Base-by-base conservation (phyloP, 2,113 vertebrate genomes). In the Toxotes chatareus region DNA sequence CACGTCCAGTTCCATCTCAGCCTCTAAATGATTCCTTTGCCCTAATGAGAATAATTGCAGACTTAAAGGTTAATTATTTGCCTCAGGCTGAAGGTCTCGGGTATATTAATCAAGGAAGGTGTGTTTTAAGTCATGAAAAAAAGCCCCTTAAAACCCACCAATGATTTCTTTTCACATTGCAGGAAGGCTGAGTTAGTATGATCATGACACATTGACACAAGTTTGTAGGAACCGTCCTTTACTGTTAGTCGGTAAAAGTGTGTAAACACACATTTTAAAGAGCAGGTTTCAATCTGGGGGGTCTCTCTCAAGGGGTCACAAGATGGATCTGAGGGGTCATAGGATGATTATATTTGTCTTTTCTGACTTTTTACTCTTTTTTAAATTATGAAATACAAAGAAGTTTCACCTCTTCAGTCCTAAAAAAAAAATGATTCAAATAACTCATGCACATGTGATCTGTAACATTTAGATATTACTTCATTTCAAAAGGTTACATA, bases 11-110 rank as follows among this genome's bases (percentile, higher is more conserved):
- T 62, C 44, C 14, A 64, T 80, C 44, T n/a, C 56, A 53, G 67
- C 4, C 32, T 61, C 63, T 81, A 40, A 72, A 17, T 65, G 49
- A 42, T 40, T 53, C 36, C 12, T 77, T 78, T 62, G 23, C 60
- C 60, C 40, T 13, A 4, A 36, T 59, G 70, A 69, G 57, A 59
- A 68, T 79, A 87, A 82, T 72, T 79, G 53, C 69, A 71, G 44
- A 85, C 65, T 84, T 76, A 51, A 19, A 83, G 60, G 67, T 77
- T 42, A 79, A 82, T 76, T 19, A 71, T 81, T 75, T 73, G 49
- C 79, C 21, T 79, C n/a, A 9, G n/a, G 46, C n/a, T 6, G 10
- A 0, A 31, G 46, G 46, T 32, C 10, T 66, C 71, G n/a, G 46
- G 38, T 46, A 31, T 5, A 36, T 47, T 16, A 19, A 80, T 68